A percentile compares a stretch with the other conserved stretches of the same genome.
phyloP scores from a whole-genome alignment of 2,113 vertebrate species.

The Corvus cornix region DNA sequence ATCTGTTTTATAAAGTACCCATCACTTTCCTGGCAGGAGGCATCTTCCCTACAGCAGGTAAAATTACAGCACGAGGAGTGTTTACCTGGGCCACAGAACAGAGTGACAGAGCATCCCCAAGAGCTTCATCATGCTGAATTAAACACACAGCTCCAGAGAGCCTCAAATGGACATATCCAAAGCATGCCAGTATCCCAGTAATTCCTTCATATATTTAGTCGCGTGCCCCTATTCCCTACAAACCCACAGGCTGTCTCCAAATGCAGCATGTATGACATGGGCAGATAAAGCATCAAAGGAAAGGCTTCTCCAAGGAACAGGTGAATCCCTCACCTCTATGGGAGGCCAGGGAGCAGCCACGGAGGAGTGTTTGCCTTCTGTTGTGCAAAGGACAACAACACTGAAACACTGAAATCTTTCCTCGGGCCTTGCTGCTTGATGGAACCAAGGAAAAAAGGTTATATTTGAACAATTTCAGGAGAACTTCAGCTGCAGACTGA shows the following conservation, averaged over 20 bases:
- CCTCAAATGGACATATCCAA: not conserved
- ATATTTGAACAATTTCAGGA: not conserved
- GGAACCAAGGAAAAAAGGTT: not conserved
- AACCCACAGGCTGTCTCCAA: not conserved
- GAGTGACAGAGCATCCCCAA: not conserved
- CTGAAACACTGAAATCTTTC: not conserved
- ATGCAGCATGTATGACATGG: fast-evolving
- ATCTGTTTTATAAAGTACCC: not conserved
- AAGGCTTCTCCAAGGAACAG: not conserved
- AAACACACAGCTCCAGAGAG: not conserved
- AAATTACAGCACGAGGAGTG: not conserved
- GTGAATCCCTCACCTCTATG: not conserved
- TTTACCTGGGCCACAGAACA: not conserved
- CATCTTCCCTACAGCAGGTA: not conserved
- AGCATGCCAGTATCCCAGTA: not conserved
- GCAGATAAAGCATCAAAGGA: not conserved
- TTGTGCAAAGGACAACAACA: not conserved
- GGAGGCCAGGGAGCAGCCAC: not conserved
- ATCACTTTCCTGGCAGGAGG: not conserved
- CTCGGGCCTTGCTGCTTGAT: not conserved
- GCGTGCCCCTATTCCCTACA: not conserved
- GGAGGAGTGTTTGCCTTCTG: not conserved
- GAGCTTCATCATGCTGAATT: not conserved
- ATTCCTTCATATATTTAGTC: not conserved
- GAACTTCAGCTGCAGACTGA: not conserved